A percentile compares a stretch with the other conserved stretches of the same genome.
phyloP scores from a whole-genome alignment of 1,140 invertebrate genomes.

The Lepidurus apus region DNA sequence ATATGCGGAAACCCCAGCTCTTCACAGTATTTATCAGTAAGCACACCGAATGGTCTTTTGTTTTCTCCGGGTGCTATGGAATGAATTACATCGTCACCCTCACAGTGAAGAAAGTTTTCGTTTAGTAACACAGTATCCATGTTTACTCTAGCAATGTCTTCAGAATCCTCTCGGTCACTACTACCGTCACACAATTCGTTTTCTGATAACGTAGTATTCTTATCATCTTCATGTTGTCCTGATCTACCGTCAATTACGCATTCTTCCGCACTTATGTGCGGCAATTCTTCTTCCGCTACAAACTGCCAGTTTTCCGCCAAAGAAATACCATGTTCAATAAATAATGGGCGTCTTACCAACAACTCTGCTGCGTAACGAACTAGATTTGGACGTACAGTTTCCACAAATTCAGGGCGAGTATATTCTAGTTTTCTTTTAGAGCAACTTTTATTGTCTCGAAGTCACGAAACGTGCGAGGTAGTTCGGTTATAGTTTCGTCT shows the following conservation, averaged over 20 bases:
- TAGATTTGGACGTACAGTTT: neutral
- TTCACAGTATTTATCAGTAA: too few species aligned
- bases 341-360: neutral
- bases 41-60: too few species aligned
- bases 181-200: neutral
- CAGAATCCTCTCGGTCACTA: neutral
- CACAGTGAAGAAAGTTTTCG: neutral
- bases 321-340: neutral
- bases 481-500: too few species aligned
- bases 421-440: neutral
- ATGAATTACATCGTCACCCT: neutral
- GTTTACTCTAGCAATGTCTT: too few species aligned
- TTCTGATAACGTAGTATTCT: neutral
- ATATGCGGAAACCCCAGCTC: too few species aligned
- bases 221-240: neutral
- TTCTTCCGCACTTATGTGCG: neutral
- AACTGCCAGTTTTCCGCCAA: neutral
- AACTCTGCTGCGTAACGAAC: neutral
- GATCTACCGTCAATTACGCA: neutral
- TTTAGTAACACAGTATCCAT: neutral
- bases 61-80: too few species aligned
- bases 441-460: neutral
- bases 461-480: neutral
- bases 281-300: neutral
- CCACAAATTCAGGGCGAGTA: neutral